A percentile compares a stretch with the other conserved stretches of the same genome.
Conservation (phyloP, 2,797 vertebrate species). For the Silurus aristotelis region DNA sequence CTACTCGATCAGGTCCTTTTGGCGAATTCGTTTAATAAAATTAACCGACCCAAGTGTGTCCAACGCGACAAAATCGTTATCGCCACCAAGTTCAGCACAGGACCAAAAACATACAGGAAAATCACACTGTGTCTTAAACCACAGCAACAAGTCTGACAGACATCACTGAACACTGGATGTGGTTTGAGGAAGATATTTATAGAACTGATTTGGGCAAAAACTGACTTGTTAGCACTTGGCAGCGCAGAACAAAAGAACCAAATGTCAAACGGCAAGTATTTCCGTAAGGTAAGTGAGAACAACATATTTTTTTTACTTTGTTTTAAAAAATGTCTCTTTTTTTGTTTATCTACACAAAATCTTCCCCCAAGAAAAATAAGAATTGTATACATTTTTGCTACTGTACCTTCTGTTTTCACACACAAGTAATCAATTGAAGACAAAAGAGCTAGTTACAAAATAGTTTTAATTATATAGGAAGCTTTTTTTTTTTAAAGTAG, state of each 20-base stretch:
- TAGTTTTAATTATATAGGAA: slow-evolving; percentile 55
- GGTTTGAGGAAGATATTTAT: slow-evolving; percentile 7
- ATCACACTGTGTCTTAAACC: neutral
- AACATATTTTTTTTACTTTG: neutral
- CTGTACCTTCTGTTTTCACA: neutral
- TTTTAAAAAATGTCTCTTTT: neutral
- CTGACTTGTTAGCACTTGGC: neutral
- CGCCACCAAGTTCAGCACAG: neutral
- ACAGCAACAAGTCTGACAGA: neutral
- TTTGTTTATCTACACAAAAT: neutral
- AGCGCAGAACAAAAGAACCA: too few relatives aligned
- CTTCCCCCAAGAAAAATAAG: neutral
- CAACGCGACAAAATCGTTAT: neutral
- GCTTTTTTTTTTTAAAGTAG: slow-evolving; percentile 31
- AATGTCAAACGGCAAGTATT: neutral
- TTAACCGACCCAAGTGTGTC: neutral
- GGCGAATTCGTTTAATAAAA: neutral
- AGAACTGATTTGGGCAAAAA: neutral
- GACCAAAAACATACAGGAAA: neutral
- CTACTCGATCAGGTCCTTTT: neutral
- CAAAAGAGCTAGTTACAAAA: slow-evolving; percentile 49
- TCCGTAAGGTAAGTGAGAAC: neutral
- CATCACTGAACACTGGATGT: slow-evolving; percentile 7
- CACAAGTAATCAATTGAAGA: neutral
- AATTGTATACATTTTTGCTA: neutral